Evolutionary conservation across 2,113 vertebrate species (phyloP).

Genomic region (Melanostigma gelatinosum): DNA sequence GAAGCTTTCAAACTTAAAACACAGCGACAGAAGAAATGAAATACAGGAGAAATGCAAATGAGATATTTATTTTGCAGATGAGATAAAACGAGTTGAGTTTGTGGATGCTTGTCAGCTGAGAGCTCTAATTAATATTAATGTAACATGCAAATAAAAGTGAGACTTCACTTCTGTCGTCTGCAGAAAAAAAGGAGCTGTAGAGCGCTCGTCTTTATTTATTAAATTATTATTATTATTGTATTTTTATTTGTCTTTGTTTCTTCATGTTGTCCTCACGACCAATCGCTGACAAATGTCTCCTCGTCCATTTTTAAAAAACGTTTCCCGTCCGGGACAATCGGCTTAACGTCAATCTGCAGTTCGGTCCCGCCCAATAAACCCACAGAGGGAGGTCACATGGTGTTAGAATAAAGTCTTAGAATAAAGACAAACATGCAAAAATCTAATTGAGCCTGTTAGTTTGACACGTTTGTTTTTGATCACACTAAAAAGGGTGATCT

Average conservation of each 20-base stretch:
- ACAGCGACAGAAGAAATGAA: constrained; percentile 22
- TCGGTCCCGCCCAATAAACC: constrained; percentile 5
- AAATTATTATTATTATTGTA: too few relatives aligned
- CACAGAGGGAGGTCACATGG: constrained; percentile 12
- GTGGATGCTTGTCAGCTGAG: constrained; percentile 48
- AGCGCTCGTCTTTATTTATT: background rate
- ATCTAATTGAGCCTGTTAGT: background rate
- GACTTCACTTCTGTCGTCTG: constrained; percentile 26
- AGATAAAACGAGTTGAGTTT: constrained; percentile 20
- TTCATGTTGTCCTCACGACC: constrained; percentile 6
- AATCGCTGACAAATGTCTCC: constrained; percentile 31
- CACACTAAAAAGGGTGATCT: too few relatives aligned
- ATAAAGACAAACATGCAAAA: background rate
- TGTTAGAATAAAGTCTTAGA: background rate
- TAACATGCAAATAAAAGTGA: constrained; percentile 42
- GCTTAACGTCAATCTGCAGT: constrained; percentile 30
- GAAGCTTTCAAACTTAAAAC: constrained; percentile 6
- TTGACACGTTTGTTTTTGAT: background rate
- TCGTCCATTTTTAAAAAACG: too few relatives aligned
- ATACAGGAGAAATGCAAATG: constrained; percentile 41
- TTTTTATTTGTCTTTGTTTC: too few relatives aligned
- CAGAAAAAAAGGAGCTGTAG: constrained; percentile 8
- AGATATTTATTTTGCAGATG: constrained; percentile 22
- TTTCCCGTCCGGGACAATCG: constrained; percentile 33
- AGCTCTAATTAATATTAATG: constrained; percentile 68